These are phyloP conservation scores for Alviniconcha strummeri DNA, from an alignment of 2,888 invertebrate species.

Conservation along the genomic window DNA sequence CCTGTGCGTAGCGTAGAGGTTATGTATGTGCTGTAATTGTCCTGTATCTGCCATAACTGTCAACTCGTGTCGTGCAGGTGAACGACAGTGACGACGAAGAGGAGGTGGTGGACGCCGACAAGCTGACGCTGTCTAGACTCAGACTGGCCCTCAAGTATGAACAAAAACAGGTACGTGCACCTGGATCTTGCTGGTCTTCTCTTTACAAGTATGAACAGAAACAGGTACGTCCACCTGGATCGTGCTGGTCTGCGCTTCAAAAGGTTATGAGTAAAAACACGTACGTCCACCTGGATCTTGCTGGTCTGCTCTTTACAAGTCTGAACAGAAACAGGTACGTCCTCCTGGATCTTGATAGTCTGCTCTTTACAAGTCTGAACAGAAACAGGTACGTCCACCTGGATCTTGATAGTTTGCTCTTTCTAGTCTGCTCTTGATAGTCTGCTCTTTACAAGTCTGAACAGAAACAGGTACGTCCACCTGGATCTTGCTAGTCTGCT, in stretches of 20 bases:
- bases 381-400: too few species aligned
- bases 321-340: too few species aligned
- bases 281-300: slow-evolving; percentile 55
- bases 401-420: too few species aligned
- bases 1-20: too few species aligned
- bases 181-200: background rate
- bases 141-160: slow-evolving; percentile 78
- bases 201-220: background rate
- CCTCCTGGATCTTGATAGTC: too few species aligned
- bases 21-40: too few species aligned
- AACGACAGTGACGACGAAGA: slow-evolving; percentile 51
- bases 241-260: background rate
- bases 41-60: too few species aligned
- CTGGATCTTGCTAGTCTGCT: too few species aligned
- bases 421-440: too few species aligned
- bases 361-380: too few species aligned
- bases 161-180: slow-evolving; percentile 75
- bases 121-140: slow-evolving; percentile 73
- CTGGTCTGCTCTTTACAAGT: background rate
- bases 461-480: too few species aligned
- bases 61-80: slow-evolving; percentile 31
- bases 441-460: too few species aligned
- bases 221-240: slow-evolving; percentile 56
- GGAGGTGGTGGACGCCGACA: slow-evolving; percentile 38
- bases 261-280: background rate